These are phyloP conservation scores for Xestia xanthographa DNA, from an alignment of 2,888 invertebrate genomes.

Conservation along the genomic window DNA sequence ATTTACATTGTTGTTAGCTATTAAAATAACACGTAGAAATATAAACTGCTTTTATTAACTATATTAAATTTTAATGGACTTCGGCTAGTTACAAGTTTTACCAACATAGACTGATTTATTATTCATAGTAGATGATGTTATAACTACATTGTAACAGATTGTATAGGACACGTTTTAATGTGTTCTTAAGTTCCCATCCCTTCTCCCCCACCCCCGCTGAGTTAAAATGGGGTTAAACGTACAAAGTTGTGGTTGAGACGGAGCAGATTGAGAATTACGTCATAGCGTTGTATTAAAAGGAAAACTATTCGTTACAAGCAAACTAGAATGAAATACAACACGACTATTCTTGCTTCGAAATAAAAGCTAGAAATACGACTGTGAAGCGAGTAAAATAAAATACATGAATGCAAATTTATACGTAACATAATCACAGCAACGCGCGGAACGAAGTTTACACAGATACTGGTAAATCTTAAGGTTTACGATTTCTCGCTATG, in stretches of 20 bases:
- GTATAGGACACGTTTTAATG: constrained; percentile 41
- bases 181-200: constrained; percentile 32
- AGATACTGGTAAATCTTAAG: constrained; percentile 52
- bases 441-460: constrained; percentile 22
- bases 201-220: constrained; percentile 15
- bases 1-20: constrained; percentile 25
- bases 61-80: constrained; percentile 18
- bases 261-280: constrained; percentile 57
- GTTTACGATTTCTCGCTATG: constrained; percentile 51
- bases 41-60: constrained; percentile 26
- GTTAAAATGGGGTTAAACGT: constrained; percentile 59
- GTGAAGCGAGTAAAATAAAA: constrained; percentile 50
- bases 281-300: constrained; percentile 48
- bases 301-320: constrained; percentile 42
- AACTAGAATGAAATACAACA: constrained; percentile 39
- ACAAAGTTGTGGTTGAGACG: constrained; percentile 56
- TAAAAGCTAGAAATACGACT: constrained; percentile 39
- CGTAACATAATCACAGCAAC: constrained; percentile 49
- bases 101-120: constrained; percentile 22
- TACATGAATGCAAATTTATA: constrained; percentile 60
- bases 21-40: constrained; percentile 24
- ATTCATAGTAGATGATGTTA: constrained; percentile 3
- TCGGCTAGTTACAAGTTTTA: constrained; percentile 11
- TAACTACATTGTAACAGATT: constrained; percentile 15
- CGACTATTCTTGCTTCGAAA: constrained; percentile 40